A percentile compares a stretch with the other conserved stretches of the same genome.
phyloP scores from a whole-genome alignment of 2,113 vertebrate species.

The Bubo bubo region DNA sequence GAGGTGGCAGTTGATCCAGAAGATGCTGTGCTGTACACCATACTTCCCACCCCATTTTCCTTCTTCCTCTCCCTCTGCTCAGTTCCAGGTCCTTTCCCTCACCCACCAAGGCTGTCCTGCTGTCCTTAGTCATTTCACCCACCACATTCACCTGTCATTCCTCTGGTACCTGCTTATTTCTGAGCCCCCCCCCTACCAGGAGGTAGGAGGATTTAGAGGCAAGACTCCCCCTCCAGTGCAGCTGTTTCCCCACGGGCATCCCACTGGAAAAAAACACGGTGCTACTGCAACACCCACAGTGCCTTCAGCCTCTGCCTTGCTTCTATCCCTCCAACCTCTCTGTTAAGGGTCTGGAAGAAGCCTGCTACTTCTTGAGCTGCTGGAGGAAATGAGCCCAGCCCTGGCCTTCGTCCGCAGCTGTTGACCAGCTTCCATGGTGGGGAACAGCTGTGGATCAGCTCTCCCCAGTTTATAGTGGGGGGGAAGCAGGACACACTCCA shows the following conservation, averaged over 20 bases:
- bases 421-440: neutral
- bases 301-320: neutral
- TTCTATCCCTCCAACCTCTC: neutral
- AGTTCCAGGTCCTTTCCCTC: neutral
- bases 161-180: neutral
- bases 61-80: neutral
- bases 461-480: neutral
- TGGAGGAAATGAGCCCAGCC: neutral
- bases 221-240: neutral
- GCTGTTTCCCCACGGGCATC: neutral
- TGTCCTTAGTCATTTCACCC: neutral
- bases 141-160: neutral
- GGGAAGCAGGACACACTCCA: neutral
- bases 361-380: neutral
- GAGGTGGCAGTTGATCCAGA: neutral
- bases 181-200: neutral
- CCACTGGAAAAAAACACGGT: accelerated
- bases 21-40: no score
- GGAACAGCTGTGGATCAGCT: neutral
- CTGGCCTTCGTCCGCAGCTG: neutral
- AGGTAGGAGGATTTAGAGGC: neutral
- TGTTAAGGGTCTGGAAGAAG: neutral
- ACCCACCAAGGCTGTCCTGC: neutral
- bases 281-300: neutral
- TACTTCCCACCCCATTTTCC: neutral